phyloP scores from a whole-genome alignment of 2,797 vertebrate genomes.

The Cryptoprocta ferox region DNA sequence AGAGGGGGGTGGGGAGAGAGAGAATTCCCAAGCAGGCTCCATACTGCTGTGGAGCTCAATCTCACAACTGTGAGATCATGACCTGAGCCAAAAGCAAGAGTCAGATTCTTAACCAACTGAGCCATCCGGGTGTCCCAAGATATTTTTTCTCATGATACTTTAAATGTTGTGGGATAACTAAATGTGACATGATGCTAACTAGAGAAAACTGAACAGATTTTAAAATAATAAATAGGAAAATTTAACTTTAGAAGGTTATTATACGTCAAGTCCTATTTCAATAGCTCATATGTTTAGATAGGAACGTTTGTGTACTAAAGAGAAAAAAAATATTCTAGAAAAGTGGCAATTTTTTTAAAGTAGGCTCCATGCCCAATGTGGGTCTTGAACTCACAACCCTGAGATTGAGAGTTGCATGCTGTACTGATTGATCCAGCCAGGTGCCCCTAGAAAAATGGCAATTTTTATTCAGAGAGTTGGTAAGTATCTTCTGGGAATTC shows the following conservation, averaged over 20 bases:
- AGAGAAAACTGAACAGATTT: constrained; percentile 20
- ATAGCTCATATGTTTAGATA: not conserved
- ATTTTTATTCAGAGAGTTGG: not conserved
- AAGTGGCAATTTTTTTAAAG: not conserved
- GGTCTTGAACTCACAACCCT: not conserved
- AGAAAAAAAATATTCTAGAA: not conserved
- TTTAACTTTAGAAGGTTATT: not conserved
- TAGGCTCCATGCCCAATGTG: not conserved
- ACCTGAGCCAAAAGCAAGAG: too few relatives aligned
- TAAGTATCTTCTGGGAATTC: not conserved
- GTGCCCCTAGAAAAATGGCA: not conserved
- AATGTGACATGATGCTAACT: not conserved
- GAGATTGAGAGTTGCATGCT: not conserved
- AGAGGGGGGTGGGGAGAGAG: too few relatives aligned
- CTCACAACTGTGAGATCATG: too few relatives aligned
- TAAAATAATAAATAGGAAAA: constrained; percentile 32
- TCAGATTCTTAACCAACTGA: too few relatives aligned
- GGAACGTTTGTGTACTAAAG: not conserved
- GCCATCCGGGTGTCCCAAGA: not conserved
- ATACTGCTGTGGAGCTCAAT: too few relatives aligned
- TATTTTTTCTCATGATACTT: not conserved
- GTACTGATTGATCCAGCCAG: not conserved
- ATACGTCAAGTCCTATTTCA: not conserved
- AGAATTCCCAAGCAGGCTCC: too few relatives aligned
- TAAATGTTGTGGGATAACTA: constrained; percentile 16